phyloP scores from a whole-genome alignment of 37 sponge, comb jelly and placozoan species.

The Aphrocallistes beatrix region DNA sequence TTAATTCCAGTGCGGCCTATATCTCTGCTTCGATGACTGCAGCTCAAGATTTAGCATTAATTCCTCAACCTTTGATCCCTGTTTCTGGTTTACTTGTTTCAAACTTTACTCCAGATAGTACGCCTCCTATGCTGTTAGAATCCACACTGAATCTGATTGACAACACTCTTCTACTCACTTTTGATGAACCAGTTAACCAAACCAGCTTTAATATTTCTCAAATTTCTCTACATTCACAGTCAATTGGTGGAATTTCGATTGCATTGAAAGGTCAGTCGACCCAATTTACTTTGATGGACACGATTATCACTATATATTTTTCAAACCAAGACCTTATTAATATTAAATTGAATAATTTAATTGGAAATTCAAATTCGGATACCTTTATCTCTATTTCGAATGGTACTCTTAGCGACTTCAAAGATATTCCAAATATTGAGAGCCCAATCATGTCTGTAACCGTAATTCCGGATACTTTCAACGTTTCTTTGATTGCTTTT shows the following conservation, averaged over 20 bases:
- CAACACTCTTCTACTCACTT: not conserved
- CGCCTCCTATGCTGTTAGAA: conserved; percentile 33
- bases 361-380: conserved; percentile 17
- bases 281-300: not conserved
- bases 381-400: conserved; percentile 19
- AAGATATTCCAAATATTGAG: conserved; percentile 12
- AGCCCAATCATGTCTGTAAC: not conserved
- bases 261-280: not conserved
- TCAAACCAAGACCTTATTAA: conserved; percentile 16
- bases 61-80: not conserved
- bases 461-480: conserved; percentile 31
- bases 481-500: conserved; percentile 33
- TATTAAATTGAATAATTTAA: not conserved
- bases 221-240: not conserved
- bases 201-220: not conserved
- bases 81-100: conserved; percentile 28
- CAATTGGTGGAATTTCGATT: not conserved
- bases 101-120: conserved; percentile 44
- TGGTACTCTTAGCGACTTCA: conserved; percentile 4
- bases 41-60: not conserved
- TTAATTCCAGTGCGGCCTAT: not conserved
- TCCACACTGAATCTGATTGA: conserved; percentile 31
- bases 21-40: not conserved
- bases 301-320: not conserved
- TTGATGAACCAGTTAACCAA: not conserved